Evolutionary conservation across 2,888 invertebrate species (phyloP), one percentile per base, ranked within the genome.

Genomic region (Myopa testacea): DNA sequence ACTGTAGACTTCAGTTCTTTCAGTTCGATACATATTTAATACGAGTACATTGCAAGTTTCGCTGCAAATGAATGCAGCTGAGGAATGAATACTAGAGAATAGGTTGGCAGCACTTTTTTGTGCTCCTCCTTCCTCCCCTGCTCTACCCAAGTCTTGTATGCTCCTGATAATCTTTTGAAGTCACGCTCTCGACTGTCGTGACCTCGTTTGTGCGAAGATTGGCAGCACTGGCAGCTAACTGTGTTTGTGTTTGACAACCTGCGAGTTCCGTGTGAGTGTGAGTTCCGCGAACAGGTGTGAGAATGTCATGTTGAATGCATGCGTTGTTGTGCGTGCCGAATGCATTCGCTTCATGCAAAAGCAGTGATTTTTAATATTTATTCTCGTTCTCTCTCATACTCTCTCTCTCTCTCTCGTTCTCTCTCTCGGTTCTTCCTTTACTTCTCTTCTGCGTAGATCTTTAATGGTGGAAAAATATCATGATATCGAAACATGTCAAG

Each of bases 241-340:
- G 16, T 58, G 26, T 74, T 75, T 52, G 38, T 3, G 74, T 75
- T 65, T 65, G 67, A n/a, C 74, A 75, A 75, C 65, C 52, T 52
- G 45, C 19, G n/a, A 40, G 74, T 55, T 58, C 38, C 16, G 26
- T 26, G 26, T 26, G 26, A 26, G 26, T 26, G 26, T 26, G 26
- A 26, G 26, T 26, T 55, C 38, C 40, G 12, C 71, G 37, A 58
- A n/a, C n/a, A n/a, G n/a, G n/a, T n/a, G n/a, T n/a, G n/a, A n/a
- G n/a, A n/a, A n/a, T n/a, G n/a, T n/a, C n/a, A n/a, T n/a, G n/a
- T 63, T n/a, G n/a, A n/a, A n/a, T n/a, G n/a, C 55, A 16, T n/a
- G 19, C 10, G 63, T 76, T 50, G 45, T 4, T 58, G n/a, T 34
- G 26, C 58, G 62, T 63, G 55, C 40, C 50, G 72, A 58, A 68